Evolutionary conservation across 2,888 invertebrate genomes (phyloP).

Genomic region (Caenorhabditis sp.): DNA sequence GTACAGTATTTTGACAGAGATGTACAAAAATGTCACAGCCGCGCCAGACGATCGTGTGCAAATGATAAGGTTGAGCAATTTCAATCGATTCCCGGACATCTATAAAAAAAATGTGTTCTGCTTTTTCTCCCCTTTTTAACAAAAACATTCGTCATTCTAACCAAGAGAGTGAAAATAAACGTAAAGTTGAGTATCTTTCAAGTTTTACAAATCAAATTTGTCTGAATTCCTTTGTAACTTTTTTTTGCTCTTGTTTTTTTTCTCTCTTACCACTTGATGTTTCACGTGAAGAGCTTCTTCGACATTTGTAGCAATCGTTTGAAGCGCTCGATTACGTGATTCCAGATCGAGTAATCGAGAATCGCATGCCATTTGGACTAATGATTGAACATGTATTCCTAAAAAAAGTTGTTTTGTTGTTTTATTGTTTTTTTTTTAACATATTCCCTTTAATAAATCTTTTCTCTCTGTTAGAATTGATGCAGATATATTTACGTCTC

Average conservation of each 20-base stretch:
- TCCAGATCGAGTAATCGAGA: constrained; percentile 69
- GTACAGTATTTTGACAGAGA: constrained; percentile 68
- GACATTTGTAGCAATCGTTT: constrained; percentile 70
- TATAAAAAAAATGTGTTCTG: constrained; percentile 36
- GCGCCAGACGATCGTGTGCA: constrained; percentile 70
- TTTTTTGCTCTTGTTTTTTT: not conserved
- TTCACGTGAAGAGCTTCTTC: constrained; percentile 70
- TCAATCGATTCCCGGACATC: constrained; percentile 68
- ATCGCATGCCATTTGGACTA: constrained; percentile 71
- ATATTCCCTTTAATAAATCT: constrained; percentile 1
- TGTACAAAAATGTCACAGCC: constrained; percentile 69
- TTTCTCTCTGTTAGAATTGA: constrained; percentile 5
- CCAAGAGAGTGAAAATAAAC: not conserved
- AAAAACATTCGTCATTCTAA: no score
- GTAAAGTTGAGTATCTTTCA: not conserved
- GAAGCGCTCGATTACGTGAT: constrained; percentile 65
- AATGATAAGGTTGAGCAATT: constrained; percentile 68
- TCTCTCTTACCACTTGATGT: constrained; percentile 65
- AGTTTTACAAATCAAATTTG: not conserved
- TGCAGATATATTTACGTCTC: not conserved
- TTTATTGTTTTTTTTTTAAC: not conserved
- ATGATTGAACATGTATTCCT: constrained; percentile 71
- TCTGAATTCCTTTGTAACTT: not conserved
- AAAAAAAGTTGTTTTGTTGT: constrained; percentile 15
- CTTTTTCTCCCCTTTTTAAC: not conserved